These are phyloP conservation scores for Lepetodrilus schrolli DNA, from an alignment of 2,888 invertebrate genomes.

Conservation along the genomic window DNA sequence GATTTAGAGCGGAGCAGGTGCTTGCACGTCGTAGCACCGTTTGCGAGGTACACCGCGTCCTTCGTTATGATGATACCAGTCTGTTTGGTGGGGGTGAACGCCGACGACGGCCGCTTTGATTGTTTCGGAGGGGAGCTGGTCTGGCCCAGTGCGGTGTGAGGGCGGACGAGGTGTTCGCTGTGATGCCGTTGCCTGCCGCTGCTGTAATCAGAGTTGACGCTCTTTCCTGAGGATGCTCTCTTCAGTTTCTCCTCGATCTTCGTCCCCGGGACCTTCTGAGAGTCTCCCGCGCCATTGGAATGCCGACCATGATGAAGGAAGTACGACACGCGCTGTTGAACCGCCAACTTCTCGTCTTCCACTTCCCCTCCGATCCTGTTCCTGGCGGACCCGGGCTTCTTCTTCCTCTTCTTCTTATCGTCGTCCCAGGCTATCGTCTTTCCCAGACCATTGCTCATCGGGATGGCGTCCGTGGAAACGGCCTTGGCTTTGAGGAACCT, in stretches of 20 bases:
- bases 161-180: not conserved
- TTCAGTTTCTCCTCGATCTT: not conserved
- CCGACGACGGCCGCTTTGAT: not conserved
- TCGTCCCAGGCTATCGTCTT: not conserved
- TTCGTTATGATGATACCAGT: not conserved
- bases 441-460: not conserved
- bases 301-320: not conserved
- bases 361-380: not conserved
- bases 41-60: not conserved
- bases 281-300: not conserved
- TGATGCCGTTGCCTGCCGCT: not conserved
- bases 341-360: conserved; percentile 11
- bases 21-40: not conserved
- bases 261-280: not conserved
- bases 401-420: not conserved
- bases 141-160: not conserved
- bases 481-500: conserved; percentile 33
- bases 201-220: not conserved
- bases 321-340: not conserved
- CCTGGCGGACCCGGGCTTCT: not conserved
- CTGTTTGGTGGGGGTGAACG: not conserved
- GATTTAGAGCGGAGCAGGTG: not conserved
- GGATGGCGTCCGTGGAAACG: not conserved
- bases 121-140: not conserved
- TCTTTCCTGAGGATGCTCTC: not conserved